Evolutionary conservation across 2,113 vertebrate species (phyloP).

Genomic region (Dasyprocta punctata): DNA sequence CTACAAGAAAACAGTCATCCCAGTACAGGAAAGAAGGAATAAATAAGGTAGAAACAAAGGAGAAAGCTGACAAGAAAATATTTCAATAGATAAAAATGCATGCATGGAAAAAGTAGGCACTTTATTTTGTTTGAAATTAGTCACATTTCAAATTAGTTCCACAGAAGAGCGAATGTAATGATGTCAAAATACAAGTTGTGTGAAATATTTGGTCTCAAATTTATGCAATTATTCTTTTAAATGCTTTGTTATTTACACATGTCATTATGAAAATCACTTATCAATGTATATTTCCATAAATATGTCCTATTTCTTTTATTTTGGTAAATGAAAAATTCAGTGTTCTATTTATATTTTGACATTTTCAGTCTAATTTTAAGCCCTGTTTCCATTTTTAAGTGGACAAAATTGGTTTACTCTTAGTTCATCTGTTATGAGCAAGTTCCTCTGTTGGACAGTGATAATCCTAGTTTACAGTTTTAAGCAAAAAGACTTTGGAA

Average conservation of each 20-base stretch:
- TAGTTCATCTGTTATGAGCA: neutral
- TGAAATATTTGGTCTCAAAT: neutral
- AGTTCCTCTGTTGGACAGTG: neutral
- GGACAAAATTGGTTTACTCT: neutral
- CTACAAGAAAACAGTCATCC: neutral
- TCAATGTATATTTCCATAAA: neutral
- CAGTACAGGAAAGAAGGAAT: accelerated
- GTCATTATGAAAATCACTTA: slow-evolving; percentile 8
- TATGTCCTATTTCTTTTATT: neutral
- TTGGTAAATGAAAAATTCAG: neutral
- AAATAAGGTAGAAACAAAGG: neutral
- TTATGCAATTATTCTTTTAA: slow-evolving; percentile 34
- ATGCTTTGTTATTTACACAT: neutral
- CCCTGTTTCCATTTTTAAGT: neutral
- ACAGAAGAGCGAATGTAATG: neutral
- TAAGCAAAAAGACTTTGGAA: neutral
- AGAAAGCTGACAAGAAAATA: neutral
- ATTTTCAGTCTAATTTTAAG: slow-evolving; percentile 9
- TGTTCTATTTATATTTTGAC: neutral
- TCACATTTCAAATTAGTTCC: neutral
- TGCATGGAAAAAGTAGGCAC: neutral
- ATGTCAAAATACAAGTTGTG: neutral
- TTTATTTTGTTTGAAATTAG: neutral
- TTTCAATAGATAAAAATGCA: neutral
- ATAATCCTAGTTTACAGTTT: neutral